Conservation (phyloP, 2,797 vertebrate species). For the Vireo griseus region DNA sequence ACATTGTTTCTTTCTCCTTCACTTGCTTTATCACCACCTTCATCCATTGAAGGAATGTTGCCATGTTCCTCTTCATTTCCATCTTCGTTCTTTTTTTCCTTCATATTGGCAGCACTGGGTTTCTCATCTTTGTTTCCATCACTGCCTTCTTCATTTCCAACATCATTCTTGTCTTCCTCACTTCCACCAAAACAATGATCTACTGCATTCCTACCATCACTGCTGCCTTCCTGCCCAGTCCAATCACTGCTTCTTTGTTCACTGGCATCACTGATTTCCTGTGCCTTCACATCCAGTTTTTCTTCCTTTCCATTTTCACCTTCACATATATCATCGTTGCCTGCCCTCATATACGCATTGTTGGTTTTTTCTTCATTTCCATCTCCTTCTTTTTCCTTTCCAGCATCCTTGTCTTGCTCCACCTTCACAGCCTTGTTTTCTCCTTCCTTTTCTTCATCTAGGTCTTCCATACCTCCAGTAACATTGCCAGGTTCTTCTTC, state of each 20-base stretch:
- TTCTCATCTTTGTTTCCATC: not conserved
- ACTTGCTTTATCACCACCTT: too few species aligned
- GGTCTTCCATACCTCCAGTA: not conserved
- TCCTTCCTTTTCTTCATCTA: not conserved
- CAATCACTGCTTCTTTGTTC: not conserved
- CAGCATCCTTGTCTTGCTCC: not conserved
- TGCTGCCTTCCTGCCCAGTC: not conserved
- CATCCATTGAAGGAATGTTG: not conserved
- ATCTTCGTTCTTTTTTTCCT: not conserved
- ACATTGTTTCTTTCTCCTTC: too few species aligned
- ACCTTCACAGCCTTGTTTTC: not conserved
- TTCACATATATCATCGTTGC: not conserved
- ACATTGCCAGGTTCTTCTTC: not conserved
- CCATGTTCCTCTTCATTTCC: not conserved
- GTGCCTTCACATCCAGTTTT: accelerated
- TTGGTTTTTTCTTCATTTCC: not conserved
- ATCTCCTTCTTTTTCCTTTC: not conserved
- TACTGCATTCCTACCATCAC: accelerated
- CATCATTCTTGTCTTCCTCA: not conserved
- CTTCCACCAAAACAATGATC: accelerated
- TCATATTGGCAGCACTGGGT: not conserved
- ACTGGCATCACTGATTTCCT: not conserved
- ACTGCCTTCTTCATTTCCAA: accelerated
- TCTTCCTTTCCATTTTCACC: too few species aligned
- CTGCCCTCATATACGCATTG: not conserved